These are phyloP conservation scores for Eulemur mongoz DNA, from an alignment of 2,797 vertebrate species.

Conservation along the genomic window DNA sequence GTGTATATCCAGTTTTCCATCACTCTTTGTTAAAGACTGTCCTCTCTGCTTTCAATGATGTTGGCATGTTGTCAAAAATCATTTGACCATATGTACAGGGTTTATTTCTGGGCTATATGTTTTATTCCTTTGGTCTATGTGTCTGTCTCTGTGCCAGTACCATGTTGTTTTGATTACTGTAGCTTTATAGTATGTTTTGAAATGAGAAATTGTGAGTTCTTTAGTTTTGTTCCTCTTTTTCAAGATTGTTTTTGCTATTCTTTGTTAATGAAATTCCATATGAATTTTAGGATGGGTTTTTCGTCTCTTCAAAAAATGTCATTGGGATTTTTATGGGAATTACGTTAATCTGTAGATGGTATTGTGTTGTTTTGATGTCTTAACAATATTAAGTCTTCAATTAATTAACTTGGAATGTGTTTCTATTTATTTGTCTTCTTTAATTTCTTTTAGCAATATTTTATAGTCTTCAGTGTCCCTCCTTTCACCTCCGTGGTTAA, in stretches of 20 bases:
- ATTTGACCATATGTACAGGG: neutral
- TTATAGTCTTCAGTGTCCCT: neutral
- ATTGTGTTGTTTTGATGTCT: neutral
- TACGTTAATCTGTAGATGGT: neutral
- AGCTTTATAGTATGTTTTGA: neutral
- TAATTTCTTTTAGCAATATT: neutral
- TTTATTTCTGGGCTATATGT: neutral
- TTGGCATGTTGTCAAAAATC: neutral
- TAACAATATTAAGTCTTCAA: neutral
- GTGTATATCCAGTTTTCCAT: neutral
- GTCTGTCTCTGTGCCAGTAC: neutral
- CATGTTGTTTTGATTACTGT: neutral
- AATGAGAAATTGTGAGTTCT: neutral
- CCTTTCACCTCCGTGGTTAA: neutral
- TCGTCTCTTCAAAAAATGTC: neutral
- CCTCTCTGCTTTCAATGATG: neutral
- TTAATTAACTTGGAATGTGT: neutral
- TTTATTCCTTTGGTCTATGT: neutral
- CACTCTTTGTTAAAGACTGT: neutral
- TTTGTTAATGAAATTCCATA: neutral
- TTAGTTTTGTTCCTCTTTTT: neutral
- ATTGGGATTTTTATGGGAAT: neutral
- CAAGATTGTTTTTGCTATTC: neutral
- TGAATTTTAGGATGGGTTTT: neutral
- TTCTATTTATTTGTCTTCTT: neutral